Base-by-base conservation (phyloP, 2,888 invertebrate genomes). In the Drosophila acutilabella region DNA sequence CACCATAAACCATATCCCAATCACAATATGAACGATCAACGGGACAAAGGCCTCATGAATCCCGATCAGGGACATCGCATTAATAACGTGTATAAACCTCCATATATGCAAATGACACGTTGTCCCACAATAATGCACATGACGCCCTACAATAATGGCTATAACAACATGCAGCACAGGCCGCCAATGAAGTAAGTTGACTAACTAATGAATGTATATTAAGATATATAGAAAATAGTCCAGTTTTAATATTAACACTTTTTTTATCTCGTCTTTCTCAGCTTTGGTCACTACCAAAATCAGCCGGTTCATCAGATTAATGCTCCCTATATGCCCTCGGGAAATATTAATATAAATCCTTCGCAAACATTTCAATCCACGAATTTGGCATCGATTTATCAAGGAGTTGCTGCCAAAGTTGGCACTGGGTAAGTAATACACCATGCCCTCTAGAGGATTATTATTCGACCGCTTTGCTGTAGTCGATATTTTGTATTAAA, bases 361-460 rank as follows among this genome's bases (percentile, higher is more conserved):
- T 51, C 79, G 38, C 88, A 85, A 67, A 62, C 78, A 45, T 80
- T 80, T 69, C 85, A 83, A 33, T 83, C 88, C n/a, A 80, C 83
- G 16, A 91, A 89, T 68, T 81, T 91, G 64, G 91, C 91, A 20
- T 91, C 91, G 10, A 92, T 92, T 47, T 91, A 91, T 78, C 91
- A 92, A 77, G 92, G 92, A 20, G 92, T 92, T 4, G 90, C 90
- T 0, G 91, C 91, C 2, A 92, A 92, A 80, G 92, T 92, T 48
- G 92, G 92, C 13, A 86, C 91, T 18, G 92, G 92, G 91, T 91
- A 78, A 81, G 85, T 74, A 14, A 30, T 30, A 30, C 2, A 30
- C 30, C 30, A 8, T 30, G 30, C 4, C 20, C 2, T 16, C 13
- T 16, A 18, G 1, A 8, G 8, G 30, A 2, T 30, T 6, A 1